phyloP scores from a whole-genome alignment of 1,140 invertebrate genomes.

The Microplitis mediator region DNA sequence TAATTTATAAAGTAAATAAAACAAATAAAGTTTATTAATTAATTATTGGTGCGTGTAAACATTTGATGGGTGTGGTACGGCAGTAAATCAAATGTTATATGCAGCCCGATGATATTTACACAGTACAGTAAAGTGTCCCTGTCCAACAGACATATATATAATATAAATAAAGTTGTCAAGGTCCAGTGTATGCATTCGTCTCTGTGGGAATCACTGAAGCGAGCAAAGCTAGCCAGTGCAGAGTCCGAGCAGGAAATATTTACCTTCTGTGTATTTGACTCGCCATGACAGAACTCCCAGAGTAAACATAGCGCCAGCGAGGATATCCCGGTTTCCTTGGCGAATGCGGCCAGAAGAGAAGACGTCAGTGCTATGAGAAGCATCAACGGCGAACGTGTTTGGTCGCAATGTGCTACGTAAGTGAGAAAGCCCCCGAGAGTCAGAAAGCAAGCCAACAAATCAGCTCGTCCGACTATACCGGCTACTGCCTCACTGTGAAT shows the following conservation, averaged over 20 bases:
- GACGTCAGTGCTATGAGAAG: slow-evolving; percentile 53
- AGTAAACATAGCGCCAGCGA: slow-evolving; percentile 86
- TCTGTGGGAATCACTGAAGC: no score
- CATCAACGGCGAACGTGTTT: slow-evolving; percentile 50
- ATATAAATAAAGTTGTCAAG: no score
- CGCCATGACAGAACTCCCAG: slow-evolving; percentile 71
- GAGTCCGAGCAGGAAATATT: slow-evolving; percentile 22
- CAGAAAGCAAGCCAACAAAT: slow-evolving; percentile 89
- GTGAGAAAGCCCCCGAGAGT: slow-evolving; percentile 85
- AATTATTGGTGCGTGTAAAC: no score
- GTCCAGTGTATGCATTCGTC: no score
- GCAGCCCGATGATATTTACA: no score
- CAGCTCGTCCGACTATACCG: slow-evolving; percentile 94
- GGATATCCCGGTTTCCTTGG: slow-evolving; percentile 92
- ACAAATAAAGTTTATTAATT: background rate
- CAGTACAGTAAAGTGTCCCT: no score
- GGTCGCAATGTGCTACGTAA: slow-evolving; percentile 69
- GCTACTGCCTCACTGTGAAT: slow-evolving; percentile 96
- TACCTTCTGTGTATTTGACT: slow-evolving; percentile 42
- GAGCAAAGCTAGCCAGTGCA: background rate
- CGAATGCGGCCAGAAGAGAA: slow-evolving; percentile 71
- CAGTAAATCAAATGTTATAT: no score
- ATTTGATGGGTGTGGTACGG: no score
- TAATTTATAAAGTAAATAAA: background rate
- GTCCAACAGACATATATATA: no score